Conservation (phyloP, 2,888 invertebrate genomes). For the Orthosia gothica region DNA sequence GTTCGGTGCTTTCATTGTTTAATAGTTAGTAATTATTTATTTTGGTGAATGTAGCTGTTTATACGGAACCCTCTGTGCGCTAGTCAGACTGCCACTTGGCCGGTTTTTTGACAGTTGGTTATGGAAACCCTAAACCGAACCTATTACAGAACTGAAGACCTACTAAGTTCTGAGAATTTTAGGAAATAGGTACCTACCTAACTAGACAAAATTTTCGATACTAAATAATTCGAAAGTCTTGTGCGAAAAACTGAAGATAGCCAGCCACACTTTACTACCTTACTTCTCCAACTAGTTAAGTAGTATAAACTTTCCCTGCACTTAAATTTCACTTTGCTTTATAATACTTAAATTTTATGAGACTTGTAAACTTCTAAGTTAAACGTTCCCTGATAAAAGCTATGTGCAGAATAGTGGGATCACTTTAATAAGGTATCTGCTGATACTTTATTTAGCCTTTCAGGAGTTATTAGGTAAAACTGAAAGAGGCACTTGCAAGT, state of each 20-base stretch:
- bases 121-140: no score
- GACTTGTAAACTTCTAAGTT: constrained; percentile 45
- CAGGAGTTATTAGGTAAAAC: neutral
- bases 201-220: no score
- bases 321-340: constrained; percentile 65
- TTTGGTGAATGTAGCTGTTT: no score
- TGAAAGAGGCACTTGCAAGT: neutral
- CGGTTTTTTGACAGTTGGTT: no score
- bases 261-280: constrained; percentile 10
- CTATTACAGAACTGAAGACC: neutral
- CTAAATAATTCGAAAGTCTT: neutral
- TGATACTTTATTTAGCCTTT: neutral
- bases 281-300: constrained; percentile 36
- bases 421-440: neutral
- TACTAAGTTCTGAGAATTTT: no score
- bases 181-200: no score
- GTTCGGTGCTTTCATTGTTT: no score
- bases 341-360: constrained; percentile 63
- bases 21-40: no score
- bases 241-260: constrained; percentile 30
- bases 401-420: constrained; percentile 23
- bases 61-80: no score
- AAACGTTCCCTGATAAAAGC: constrained; percentile 36
- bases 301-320: constrained; percentile 63
- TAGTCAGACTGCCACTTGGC: no score